A percentile compares a stretch with the other conserved stretches of the same genome.
Conservation (phyloP, 92 coral and sea anemone species). For the Actinernus sp. region DNA sequence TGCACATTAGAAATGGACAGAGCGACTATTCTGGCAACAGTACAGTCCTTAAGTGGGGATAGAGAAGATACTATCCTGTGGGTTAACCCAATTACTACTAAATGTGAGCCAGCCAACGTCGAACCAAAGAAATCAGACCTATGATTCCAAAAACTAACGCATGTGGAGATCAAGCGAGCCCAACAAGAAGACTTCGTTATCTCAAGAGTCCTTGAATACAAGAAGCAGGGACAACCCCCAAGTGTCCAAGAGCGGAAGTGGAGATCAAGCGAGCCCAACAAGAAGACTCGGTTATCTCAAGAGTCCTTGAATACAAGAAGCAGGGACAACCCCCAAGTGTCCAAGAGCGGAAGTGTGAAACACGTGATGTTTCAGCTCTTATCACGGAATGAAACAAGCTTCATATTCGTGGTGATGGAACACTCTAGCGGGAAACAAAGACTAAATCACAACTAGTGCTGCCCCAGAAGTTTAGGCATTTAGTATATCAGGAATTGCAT, state of each 20-base stretch:
- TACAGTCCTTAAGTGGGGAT: background rate
- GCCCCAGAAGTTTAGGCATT: background rate
- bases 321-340: too few relatives aligned
- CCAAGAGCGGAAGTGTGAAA: background rate
- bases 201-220: background rate
- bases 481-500: background rate
- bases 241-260: background rate
- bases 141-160: constrained; percentile 1
- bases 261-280: too few relatives aligned
- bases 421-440: constrained; percentile 2
- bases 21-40: too few relatives aligned
- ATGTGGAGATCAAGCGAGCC: background rate
- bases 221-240: background rate
- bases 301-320: too few relatives aligned
- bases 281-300: too few relatives aligned
- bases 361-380: background rate
- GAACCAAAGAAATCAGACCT: background rate
- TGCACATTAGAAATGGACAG: too few relatives aligned
- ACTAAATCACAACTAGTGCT: background rate
- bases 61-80: background rate
- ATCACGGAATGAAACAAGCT: background rate
- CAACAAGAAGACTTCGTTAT: background rate
- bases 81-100: background rate
- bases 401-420: constrained; percentile 1
- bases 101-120: background rate